Percentiles rank a stretch among this genome's conserved stretches.
Conservation (phyloP, 2,113 vertebrate species). For the Accipiter virgatus region DNA sequence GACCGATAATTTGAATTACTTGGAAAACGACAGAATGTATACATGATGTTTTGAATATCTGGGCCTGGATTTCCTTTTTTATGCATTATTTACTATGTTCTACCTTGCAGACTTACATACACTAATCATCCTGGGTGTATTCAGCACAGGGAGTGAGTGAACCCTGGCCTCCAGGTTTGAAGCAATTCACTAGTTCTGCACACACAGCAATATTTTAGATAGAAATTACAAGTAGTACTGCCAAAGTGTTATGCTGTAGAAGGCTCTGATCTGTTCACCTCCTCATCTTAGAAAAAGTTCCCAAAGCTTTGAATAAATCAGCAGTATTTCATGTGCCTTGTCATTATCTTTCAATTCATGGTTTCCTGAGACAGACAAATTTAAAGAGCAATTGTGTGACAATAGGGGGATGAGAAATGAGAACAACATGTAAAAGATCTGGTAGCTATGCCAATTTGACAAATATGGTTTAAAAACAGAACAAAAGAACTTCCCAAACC, state of each 20-base stretch:
- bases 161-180: neutral
- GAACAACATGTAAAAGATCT: neutral
- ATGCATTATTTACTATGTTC: neutral
- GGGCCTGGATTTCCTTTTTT: neutral
- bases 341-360: neutral
- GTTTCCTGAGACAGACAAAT: neutral
- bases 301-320: neutral
- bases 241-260: neutral
- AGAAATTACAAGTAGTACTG: neutral
- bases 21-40: neutral
- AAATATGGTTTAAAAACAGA: neutral
- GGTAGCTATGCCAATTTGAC: neutral
- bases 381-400: neutral
- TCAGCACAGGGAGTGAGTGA: neutral
- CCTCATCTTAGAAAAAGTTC: neutral
- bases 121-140: neutral
- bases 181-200: neutral
- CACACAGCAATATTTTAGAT: neutral
- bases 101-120: neutral
- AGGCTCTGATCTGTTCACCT: neutral
- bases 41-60: neutral
- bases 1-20: neutral
- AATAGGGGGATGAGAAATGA: neutral
- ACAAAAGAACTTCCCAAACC: neutral
- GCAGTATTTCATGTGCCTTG: neutral